Base-by-base conservation (phyloP, 2,797 vertebrate genomes). In the Orestias chungarensis region DNA sequence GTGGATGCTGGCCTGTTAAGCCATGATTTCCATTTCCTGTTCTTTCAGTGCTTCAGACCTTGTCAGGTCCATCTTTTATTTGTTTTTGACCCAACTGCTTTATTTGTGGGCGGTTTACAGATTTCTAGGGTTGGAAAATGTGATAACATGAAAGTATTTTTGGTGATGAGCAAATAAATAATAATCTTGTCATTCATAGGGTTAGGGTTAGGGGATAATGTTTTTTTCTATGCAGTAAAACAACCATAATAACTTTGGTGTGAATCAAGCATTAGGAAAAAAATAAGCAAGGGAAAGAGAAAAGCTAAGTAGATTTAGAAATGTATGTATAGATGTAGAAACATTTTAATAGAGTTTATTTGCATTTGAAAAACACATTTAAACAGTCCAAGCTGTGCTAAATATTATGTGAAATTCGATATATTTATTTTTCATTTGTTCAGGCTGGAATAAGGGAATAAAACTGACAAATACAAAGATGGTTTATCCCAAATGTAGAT, bases 401-500 rank as follows among this genome's bases (percentile, higher is more conserved):
- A 35, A 59, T 59, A 31, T 35, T 20, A 9, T 59, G 20, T 20
- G 31, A 7, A 59, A 9, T 35, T 31, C 18, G 31, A 18, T 0
- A 3, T 59, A 20, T 35, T 57, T 20, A 4, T 9, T 57, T 57
- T 57, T 5, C 12, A 9, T 42, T 5, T 9, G 20, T 59, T 35
- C 2, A 31, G 10, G 20, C 23, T 33, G 54, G 15, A 31, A 38
- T 23, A 17, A 25, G 73, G 66, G 68, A 68, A 59, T 71, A 40
- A 12, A 66, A 12, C 68, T 84, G 43, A 75, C 38, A 80, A 76
- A 70, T 44, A 65, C 49, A 78, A 75, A 81, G 64, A 65, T 23
- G 9, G 31, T 59, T 59, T 10, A 59, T 23, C 2, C 5, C 0
- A 1, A 35, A 59, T 23, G 54, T 7, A 35, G 18, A 59, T 59